These are phyloP conservation scores for Egretta garzetta DNA, from an alignment of 2,113 vertebrate species.

Conservation along the genomic window DNA sequence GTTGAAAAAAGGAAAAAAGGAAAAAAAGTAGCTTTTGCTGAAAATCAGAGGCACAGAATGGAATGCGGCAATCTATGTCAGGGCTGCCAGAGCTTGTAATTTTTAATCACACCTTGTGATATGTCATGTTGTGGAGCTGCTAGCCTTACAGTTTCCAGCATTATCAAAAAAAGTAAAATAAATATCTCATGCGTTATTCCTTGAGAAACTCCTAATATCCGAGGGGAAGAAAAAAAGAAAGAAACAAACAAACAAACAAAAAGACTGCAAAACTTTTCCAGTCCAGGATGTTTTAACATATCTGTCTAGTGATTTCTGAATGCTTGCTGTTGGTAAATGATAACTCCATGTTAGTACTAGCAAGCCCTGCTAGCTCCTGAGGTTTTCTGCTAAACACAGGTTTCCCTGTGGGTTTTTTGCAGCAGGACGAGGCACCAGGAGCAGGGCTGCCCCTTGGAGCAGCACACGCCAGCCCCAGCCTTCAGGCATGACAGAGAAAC, in stretches of 20 bases:
- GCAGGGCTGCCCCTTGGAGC: not conserved
- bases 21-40: not conserved
- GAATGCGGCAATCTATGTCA: accelerated
- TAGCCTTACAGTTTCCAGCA: not conserved
- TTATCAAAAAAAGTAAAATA: not conserved
- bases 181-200: not conserved
- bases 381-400: not conserved
- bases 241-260: not conserved
- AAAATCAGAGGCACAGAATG: not conserved
- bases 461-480: not conserved
- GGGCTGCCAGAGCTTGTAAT: not conserved
- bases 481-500: not conserved
- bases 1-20: not conserved
- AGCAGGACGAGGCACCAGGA: not conserved
- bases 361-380: not conserved
- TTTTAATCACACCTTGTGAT: not conserved
- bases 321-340: not conserved
- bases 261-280: not conserved
- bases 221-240: not conserved
- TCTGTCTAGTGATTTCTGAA: not conserved
- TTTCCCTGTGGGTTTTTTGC: not conserved
- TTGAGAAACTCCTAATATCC: not conserved
- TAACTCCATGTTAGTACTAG: too few species aligned
- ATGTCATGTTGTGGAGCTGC: not conserved
- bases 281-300: not conserved